These are phyloP conservation scores for Darevskia nairensis DNA, from an alignment of 2,797 vertebrate species.

Conservation along the genomic window DNA sequence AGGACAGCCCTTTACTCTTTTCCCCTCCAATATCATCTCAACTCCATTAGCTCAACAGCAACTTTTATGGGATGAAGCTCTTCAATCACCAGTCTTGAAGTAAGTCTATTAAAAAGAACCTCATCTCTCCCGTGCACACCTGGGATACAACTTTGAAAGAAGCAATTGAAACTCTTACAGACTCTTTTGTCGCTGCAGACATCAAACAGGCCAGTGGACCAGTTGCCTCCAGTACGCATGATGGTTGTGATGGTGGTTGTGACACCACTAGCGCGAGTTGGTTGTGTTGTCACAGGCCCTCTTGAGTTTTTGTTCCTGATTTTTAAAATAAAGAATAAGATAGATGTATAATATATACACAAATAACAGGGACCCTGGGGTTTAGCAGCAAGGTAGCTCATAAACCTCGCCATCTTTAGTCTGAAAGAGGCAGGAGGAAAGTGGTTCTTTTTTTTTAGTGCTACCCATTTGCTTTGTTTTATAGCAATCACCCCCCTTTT, in stretches of 20 bases:
- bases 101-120: neutral
- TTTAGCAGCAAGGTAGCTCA: neutral
- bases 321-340: neutral
- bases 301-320: conserved; percentile 1
- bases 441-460: neutral
- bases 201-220: conserved; percentile 84
- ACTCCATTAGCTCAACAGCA: neutral
- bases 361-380: neutral
- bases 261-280: conserved; percentile 74
- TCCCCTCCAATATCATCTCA: neutral
- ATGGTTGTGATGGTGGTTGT: conserved; percentile 82
- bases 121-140: neutral
- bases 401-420: neutral
- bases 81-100: neutral
- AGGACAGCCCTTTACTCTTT: neutral
- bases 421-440: neutral
- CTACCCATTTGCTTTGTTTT: conserved; percentile 12
- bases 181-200: conserved; percentile 81
- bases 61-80: neutral
- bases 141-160: neutral
- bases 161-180: conserved; percentile 75
- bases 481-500: neutral
- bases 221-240: conserved; percentile 82
- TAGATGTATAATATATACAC: conserved; percentile 17
- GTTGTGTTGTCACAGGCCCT: conserved; percentile 74